phyloP scores from a whole-genome alignment of 2,113 vertebrate genomes.

The Donacobius atricapilla region DNA sequence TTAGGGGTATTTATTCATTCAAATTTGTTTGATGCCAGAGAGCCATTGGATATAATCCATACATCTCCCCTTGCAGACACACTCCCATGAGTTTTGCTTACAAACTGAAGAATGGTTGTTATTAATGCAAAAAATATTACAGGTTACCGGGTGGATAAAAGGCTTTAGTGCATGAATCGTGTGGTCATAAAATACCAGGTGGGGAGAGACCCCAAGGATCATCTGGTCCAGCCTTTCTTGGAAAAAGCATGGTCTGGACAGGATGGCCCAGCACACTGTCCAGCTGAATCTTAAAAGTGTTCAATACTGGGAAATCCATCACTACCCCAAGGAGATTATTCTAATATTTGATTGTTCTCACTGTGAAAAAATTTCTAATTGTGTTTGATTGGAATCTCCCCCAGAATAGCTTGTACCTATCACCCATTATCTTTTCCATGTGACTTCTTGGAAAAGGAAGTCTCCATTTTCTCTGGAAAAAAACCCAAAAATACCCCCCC shows the following conservation, averaged over 20 bases:
- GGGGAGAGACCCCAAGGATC: neutral
- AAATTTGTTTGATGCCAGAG: neutral
- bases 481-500: too few relatives aligned
- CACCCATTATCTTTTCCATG: neutral
- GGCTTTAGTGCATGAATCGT: neutral
- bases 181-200: neutral
- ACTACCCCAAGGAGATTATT: neutral
- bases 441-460: neutral
- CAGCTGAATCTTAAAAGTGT: neutral
- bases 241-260: neutral
- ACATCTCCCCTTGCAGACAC: neutral
- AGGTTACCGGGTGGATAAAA: neutral
- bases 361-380: neutral
- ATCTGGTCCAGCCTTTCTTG: neutral
- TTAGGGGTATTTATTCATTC: neutral
- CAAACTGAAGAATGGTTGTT: neutral
- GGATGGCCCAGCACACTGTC: neutral
- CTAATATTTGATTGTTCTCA: neutral
- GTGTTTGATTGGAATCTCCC: neutral
- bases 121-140: neutral
- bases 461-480: neutral
- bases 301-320: neutral
- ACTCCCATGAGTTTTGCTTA: neutral
- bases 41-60: neutral
- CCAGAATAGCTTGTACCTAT: neutral